Base-by-base conservation (phyloP, 2,797 vertebrate species). In the Sebastes trivittatus region DNA sequence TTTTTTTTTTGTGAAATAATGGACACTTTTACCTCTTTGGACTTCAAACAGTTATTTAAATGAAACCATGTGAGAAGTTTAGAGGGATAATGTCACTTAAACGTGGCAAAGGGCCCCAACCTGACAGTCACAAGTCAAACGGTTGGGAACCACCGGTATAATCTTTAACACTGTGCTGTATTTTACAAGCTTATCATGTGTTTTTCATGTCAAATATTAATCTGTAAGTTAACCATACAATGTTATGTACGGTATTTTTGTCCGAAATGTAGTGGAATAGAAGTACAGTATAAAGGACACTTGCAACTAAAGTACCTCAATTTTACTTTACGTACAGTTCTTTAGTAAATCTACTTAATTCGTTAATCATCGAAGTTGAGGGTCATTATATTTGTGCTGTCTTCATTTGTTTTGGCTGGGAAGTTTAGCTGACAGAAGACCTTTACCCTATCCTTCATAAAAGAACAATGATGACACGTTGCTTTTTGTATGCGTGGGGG, bases 381-480 rank as follows among this genome's bases (percentile, higher is more conserved):
- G 66, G 55, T 68, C 6, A 6, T 14, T 74, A 4, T 55, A 64
- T 80, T 61, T 75, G 52, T 75, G 55, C 58, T 60, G 74, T 74
- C n/a, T 63, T 81, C 10, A 59, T 83, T 78, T 80, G 20, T 80
- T 84, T 79, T 81, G 78, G 70, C 46, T 67, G 58, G 20, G 64
- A 38, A 58, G 72, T 75, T 38, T 23, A 82, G 70, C 67, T 73
- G 71, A 83, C 66, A 54, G 63, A 56, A 58, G 46, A 27, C 49
- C 46, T 82, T 86, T 77, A 77, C 23, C 34, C 54, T 11, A 75
- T 75, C 72, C 52, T 64, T 74, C 38, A 70, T 42, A 59, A 58
- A 81, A 72, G 46, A 81, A 62, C 82, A 72, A 72, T 80, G 71
- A 77, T 73, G 79, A 84, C 74, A 73, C 36, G 20, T 68, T 66